These are phyloP conservation scores for Tetragnatha montana DNA, from an alignment of 2,888 invertebrate species.

Conservation along the genomic window DNA sequence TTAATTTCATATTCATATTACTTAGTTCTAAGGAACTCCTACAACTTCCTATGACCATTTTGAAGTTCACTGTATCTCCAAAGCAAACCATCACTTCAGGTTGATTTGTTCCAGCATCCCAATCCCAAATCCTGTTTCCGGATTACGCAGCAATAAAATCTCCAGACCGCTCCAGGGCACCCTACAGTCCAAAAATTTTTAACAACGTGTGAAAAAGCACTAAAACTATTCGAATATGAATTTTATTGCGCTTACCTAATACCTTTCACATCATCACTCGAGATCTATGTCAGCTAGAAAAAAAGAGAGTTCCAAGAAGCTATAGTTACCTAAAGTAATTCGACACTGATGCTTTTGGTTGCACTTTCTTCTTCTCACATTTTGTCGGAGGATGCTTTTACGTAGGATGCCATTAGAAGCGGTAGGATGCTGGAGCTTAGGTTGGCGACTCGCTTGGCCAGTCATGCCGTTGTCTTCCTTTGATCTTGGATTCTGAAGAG, in stretches of 20 bases:
- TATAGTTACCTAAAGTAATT: neutral
- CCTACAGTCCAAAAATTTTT: neutral
- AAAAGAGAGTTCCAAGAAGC: neutral
- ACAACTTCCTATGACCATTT: no score
- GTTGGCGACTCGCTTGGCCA: slow-evolving; percentile 3
- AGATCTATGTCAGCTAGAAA: neutral
- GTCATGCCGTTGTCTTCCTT: slow-evolving; percentile 2
- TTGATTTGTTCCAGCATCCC: neutral
- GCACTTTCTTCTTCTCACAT: neutral
- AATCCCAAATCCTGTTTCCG: neutral
- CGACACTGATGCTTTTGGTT: neutral
- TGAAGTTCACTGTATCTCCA: no score
- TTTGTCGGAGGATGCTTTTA: neutral
- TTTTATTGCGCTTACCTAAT: neutral
- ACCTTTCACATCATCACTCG: neutral
- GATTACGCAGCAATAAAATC: neutral
- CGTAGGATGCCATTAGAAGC: slow-evolving; percentile 16
- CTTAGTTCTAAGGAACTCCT: no score
- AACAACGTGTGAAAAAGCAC: neutral
- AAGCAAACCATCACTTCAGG: neutral
- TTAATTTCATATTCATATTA: no score
- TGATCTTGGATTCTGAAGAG: slow-evolving; percentile 5
- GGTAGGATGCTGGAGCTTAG: slow-evolving; percentile 5
- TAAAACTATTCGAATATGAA: neutral
- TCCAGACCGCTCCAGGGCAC: neutral